Conservation (phyloP, 35 echinoderm and acorn worm genomes). For the Holothuria glaberrima region DNA sequence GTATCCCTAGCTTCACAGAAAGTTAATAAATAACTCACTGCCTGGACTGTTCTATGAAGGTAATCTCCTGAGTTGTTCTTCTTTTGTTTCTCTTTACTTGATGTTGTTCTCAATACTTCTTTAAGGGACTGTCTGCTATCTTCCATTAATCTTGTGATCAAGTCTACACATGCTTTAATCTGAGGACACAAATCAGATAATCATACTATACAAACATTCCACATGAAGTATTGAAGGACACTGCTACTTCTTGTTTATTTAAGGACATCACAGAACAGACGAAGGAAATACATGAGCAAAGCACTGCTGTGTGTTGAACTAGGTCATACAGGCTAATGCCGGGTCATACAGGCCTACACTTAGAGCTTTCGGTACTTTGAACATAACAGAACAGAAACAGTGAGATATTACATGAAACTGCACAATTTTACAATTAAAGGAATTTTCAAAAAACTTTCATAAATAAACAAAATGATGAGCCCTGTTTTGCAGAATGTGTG, state of each 20-base stretch:
- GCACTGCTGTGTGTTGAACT: neutral
- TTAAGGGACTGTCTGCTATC: conserved; percentile 70
- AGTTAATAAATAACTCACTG: conserved; percentile 59
- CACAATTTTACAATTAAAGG: no score
- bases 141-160: conserved; percentile 62
- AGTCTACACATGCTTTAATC: conserved; percentile 68
- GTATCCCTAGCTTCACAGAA: no score
- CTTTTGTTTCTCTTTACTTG: conserved; percentile 74
- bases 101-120: conserved; percentile 59
- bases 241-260: no score
- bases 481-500: no score
- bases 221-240: neutral
- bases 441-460: no score
- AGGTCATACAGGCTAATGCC: neutral
- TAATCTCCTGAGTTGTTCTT: conserved; percentile 68
- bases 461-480: no score
- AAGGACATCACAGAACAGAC: neutral
- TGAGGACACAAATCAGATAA: neutral
- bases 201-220: neutral
- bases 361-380: neutral
- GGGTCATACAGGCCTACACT: no score
- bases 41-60: conserved; percentile 68
- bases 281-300: neutral
- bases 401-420: no score
- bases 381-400: no score